These are phyloP conservation scores for Tachina fera DNA, from an alignment of 2,888 invertebrate genomes.

Conservation along the genomic window DNA sequence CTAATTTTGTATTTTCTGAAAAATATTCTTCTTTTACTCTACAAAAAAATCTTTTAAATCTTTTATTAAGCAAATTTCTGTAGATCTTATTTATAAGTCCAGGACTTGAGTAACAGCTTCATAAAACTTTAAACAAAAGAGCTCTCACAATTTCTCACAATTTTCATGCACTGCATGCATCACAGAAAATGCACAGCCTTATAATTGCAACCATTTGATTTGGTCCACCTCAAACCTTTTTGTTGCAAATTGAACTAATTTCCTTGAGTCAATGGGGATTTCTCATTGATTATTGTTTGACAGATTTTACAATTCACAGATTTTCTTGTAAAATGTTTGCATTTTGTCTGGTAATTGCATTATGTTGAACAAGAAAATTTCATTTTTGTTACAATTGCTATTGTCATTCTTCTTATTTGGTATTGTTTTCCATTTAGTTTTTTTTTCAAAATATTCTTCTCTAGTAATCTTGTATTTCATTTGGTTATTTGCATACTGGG, in stretches of 20 bases:
- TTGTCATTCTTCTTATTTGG: conserved; percentile 25
- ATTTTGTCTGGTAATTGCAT: conserved; percentile 1
- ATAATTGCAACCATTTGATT: background rate
- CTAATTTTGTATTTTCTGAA: no score
- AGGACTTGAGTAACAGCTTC: no score
- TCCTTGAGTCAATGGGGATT: background rate
- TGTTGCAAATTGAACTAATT: conserved; percentile 25
- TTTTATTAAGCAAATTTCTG: no score
- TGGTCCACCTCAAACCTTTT: background rate
- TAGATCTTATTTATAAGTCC: no score
- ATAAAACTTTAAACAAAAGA: no score
- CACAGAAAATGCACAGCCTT: background rate
- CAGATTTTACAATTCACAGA: conserved; percentile 23
- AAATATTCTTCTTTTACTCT: no score
- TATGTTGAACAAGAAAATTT: conserved; percentile 26
- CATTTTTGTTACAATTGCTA: conserved; percentile 12
- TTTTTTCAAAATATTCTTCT: background rate
- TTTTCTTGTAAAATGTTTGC: conserved; percentile 30
- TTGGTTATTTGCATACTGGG: background rate
- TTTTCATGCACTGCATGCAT: background rate
- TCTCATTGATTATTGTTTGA: conserved; percentile 32
- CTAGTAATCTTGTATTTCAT: background rate
- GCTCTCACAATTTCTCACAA: no score
- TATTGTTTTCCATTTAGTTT: conserved; percentile 36
- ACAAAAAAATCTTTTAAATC: no score